These are phyloP conservation scores for Ptychadena robeensis DNA, from an alignment of 2,797 vertebrate species.

Conservation along the genomic window DNA sequence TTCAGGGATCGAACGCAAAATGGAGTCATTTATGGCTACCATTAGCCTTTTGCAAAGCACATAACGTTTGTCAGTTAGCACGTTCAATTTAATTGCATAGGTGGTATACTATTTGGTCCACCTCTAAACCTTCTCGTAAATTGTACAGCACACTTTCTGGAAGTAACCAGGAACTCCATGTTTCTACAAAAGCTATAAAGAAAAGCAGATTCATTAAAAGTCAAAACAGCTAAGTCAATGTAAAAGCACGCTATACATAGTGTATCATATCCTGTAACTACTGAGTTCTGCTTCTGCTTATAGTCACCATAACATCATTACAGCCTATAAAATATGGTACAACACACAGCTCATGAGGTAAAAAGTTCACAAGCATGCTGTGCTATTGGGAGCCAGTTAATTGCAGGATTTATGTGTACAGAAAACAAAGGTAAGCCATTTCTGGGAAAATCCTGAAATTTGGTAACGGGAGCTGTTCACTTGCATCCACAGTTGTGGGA, in stretches of 20 bases:
- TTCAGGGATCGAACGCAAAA: no score
- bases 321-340: conserved; percentile 40
- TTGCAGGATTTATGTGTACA: conserved; percentile 60
- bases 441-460: conserved; percentile 58
- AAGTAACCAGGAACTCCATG: neutral
- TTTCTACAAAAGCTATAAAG: neutral
- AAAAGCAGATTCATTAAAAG: neutral
- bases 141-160: no score
- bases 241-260: conserved; percentile 8
- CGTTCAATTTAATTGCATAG: neutral
- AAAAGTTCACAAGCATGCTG: conserved; percentile 53
- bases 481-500: conserved; percentile 34
- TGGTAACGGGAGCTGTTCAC: conserved; percentile 54
- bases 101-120: neutral
- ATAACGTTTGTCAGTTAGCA: neutral
- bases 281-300: conserved; percentile 37
- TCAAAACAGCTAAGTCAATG: neutral
- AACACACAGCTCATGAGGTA: conserved; percentile 47
- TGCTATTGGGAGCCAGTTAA: conserved; percentile 48
- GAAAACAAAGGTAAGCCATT: conserved; percentile 58
- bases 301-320: conserved; percentile 22
- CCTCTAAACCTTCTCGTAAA: no score
- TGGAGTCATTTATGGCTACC: no score
- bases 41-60: no score
- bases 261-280: conserved; percentile 12